These are phyloP conservation scores for Penaeus vannamei DNA, from an alignment of 1,140 invertebrate species.

Conservation along the genomic window DNA sequence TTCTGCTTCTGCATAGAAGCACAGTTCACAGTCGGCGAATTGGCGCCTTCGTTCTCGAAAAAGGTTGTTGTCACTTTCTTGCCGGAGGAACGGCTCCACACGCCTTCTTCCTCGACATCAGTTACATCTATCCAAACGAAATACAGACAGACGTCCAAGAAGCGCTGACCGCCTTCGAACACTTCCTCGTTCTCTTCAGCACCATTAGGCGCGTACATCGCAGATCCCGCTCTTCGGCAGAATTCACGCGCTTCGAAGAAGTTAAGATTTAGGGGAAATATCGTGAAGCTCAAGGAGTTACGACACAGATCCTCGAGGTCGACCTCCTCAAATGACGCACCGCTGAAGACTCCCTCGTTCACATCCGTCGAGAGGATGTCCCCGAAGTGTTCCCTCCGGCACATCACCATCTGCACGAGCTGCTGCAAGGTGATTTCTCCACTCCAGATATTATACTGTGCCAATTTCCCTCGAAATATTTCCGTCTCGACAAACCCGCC, in stretches of 20 bases:
- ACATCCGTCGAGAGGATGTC: conserved; percentile 7
- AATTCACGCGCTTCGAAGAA: background rate
- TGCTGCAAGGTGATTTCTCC: background rate
- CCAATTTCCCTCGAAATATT: conserved; percentile 9
- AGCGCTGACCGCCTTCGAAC: background rate
- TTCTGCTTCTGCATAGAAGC: background rate
- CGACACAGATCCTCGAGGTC: background rate
- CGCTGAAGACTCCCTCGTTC: background rate
- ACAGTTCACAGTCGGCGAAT: background rate
- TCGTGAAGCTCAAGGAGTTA: background rate
- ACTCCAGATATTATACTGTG: conserved; percentile 25
- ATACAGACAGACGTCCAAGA: background rate
- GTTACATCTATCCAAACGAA: conserved; percentile 2
- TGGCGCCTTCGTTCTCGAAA: background rate
- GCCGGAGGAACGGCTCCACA: background rate
- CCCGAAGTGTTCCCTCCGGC: background rate
- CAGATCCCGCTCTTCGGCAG: background rate
- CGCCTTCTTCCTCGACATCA: background rate
- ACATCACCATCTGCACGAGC: background rate
- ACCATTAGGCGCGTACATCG: background rate
- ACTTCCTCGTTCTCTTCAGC: background rate
- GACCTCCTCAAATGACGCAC: background rate
- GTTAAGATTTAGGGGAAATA: background rate
- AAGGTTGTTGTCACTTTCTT: background rate
- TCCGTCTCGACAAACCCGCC: conserved; percentile 4